phyloP scores from a whole-genome alignment of 2,888 invertebrate species.

The Cordilura impudica region DNA sequence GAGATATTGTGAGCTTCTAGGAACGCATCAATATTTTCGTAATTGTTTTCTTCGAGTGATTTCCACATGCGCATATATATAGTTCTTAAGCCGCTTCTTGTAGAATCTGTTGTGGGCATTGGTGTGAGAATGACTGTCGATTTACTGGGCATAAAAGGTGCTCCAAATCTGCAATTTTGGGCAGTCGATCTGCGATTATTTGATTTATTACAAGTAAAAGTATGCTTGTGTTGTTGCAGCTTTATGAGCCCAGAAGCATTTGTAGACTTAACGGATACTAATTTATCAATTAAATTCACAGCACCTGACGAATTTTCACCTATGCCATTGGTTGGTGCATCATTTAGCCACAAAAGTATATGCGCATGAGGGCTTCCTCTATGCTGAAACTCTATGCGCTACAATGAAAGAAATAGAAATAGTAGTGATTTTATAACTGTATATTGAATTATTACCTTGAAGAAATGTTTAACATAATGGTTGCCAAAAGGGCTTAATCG shows the following conservation, averaged over 20 bases:
- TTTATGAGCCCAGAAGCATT: conserved; percentile 27
- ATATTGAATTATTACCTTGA: no score
- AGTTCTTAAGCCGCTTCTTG: no score
- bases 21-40: no score
- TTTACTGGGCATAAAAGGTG: conserved; percentile 40
- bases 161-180: conserved; percentile 49
- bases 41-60: no score
- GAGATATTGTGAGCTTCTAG: no score
- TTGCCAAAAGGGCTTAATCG: conserved; percentile 66
- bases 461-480: conserved; percentile 64
- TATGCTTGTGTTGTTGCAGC: conserved; percentile 49
- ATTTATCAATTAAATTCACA: conserved; percentile 34
- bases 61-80: no score
- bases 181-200: background rate
- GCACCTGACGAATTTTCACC: conserved; percentile 58
- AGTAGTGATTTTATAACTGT: background rate
- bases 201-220: conserved; percentile 54
- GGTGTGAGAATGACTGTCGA: no score
- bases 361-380: conserved; percentile 58
- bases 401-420: background rate
- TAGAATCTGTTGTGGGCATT: no score
- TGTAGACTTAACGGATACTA: conserved; percentile 53
- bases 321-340: conserved; percentile 66
- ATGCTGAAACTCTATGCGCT: conserved; percentile 67
- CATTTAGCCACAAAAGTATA: conserved; percentile 70